Evolutionary conservation across 2,888 invertebrate species (phyloP).

Genomic region (Conus canariensis): DNA sequence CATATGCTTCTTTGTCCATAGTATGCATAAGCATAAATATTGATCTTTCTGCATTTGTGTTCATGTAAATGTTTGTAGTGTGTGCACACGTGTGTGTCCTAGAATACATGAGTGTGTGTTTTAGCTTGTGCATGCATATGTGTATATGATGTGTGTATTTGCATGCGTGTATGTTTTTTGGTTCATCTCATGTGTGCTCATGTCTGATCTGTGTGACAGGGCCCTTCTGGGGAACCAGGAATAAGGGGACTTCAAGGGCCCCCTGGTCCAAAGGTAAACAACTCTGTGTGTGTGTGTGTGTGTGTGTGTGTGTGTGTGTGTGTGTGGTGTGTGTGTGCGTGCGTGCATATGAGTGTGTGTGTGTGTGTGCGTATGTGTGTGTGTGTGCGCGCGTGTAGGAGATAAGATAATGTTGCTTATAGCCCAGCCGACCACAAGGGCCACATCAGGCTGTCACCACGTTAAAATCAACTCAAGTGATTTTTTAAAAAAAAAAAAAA

Average conservation of each 20-base stretch:
- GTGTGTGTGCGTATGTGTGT: constrained; percentile 16
- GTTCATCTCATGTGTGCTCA: neutral
- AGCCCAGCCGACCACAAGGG: no score
- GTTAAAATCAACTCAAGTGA: no score
- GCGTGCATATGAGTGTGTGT: neutral
- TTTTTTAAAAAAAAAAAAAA: no score
- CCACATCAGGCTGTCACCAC: no score
- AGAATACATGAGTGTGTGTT: neutral
- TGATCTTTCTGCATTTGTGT: no score
- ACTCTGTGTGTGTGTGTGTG: neutral
- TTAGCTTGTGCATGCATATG: neutral
- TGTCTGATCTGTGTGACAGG: constrained; percentile 71
- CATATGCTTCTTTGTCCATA: no score
- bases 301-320: neutral
- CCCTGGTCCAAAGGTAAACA: constrained; percentile 64
- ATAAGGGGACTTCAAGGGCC: constrained; percentile 66
- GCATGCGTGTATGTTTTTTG: neutral
- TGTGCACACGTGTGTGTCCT: neutral
- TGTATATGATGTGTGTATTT: neutral
- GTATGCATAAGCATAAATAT: no score
- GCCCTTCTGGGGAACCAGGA: constrained; percentile 85
- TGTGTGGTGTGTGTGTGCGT: neutral
- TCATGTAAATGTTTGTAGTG: neutral
- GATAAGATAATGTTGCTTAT: no score
- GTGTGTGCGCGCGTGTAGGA: neutral